Conservation (phyloP, 2,113 vertebrate species). For the Prionailurus viverrinus region DNA sequence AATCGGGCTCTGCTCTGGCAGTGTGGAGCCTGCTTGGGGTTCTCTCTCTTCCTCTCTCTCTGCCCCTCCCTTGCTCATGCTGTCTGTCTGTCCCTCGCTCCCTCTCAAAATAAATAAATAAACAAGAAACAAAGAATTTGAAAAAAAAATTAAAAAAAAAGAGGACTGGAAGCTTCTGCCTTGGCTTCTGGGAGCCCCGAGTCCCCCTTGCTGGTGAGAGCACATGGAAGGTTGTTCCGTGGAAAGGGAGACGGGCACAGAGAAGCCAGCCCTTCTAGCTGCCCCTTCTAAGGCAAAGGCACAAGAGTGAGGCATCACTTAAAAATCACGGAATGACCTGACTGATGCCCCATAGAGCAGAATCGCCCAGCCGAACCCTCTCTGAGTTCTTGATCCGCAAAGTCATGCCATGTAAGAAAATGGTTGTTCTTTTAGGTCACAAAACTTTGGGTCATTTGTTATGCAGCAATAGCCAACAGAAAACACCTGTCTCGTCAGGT, state of each 20-base stretch:
- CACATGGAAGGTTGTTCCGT: background rate
- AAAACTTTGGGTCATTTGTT: background rate
- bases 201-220: background rate
- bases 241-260: fast-evolving
- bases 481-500: background rate
- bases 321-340: background rate
- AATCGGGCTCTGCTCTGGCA: no score
- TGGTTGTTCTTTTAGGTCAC: background rate
- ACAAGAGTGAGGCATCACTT: background rate
- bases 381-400: background rate
- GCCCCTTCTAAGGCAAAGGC: background rate
- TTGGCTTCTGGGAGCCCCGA: background rate
- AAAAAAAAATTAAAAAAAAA: no score
- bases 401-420: background rate
- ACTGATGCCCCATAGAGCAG: fast-evolving
- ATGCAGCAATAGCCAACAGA: background rate
- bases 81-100: no score
- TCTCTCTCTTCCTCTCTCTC: no score
- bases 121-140: no score
- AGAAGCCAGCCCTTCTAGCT: background rate
- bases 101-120: no score
- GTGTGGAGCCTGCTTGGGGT: no score
- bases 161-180: no score
- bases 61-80: no score
- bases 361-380: background rate